These are phyloP conservation scores for Stegostoma tigrinum DNA, from an alignment of 2,113 vertebrate species.

Conservation along the genomic window DNA sequence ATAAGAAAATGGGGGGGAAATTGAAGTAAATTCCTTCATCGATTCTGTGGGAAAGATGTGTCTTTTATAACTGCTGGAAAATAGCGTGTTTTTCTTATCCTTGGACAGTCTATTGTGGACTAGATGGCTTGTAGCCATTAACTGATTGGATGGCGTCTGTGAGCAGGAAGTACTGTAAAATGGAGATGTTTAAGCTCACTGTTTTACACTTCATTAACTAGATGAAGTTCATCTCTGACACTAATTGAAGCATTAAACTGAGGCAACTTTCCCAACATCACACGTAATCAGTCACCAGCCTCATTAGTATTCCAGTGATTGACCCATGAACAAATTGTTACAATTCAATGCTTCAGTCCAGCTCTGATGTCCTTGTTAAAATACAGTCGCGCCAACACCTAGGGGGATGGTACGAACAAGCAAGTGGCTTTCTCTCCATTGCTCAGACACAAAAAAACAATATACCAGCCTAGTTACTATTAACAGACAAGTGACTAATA, in stretches of 20 bases:
- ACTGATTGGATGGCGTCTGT: neutral
- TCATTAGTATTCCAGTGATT: neutral
- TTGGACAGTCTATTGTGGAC: neutral
- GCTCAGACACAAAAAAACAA: neutral
- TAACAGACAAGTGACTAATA: neutral
- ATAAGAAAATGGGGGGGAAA: neutral
- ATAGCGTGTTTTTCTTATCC: neutral
- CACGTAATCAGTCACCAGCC: neutral
- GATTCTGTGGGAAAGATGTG: neutral
- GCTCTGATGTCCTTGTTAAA: neutral
- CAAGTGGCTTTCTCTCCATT: neutral
- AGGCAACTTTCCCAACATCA: neutral
- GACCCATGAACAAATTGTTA: neutral
- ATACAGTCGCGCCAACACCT: neutral
- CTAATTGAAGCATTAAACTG: slow-evolving; percentile 8
- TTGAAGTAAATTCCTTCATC: neutral
- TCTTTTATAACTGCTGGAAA: neutral
- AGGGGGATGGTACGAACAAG: neutral
- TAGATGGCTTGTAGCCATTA: neutral
- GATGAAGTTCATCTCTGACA: slow-evolving; percentile 14
- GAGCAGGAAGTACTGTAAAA: neutral
- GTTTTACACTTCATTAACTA: neutral
- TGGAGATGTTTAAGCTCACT: neutral
- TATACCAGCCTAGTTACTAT: neutral
- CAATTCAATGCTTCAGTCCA: slow-evolving; percentile 4